Percentiles rank a stretch among this genome's conserved stretches.
Conservation (phyloP, 2,113 vertebrate genomes). For the Ophthalmolycus amberensis region DNA sequence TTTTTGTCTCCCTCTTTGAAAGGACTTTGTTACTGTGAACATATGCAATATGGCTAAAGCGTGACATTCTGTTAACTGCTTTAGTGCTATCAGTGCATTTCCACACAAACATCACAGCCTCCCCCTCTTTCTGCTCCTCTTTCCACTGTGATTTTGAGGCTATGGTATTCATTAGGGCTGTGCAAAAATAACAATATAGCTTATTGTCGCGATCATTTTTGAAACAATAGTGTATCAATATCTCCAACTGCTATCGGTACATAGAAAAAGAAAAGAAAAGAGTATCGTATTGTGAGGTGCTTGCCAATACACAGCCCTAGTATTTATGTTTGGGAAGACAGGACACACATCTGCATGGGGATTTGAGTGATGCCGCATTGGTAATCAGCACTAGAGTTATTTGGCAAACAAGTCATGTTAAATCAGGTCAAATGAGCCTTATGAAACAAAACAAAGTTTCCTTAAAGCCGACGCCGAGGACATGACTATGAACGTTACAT, state of each 20-base stretch:
- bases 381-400: neutral
- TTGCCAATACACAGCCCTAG: neutral
- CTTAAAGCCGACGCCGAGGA: neutral
- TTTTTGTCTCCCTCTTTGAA: slow-evolving; percentile 1
- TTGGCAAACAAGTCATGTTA: slow-evolving; percentile 32
- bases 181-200: no score
- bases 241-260: neutral
- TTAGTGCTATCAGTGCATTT: slow-evolving; percentile 36
- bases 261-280: neutral
- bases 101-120: slow-evolving; percentile 42
- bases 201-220: no score
- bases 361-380: slow-evolving; percentile 28
- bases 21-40: slow-evolving; percentile 16
- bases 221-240: no score
- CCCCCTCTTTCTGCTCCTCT: slow-evolving; percentile 4
- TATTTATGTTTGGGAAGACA: slow-evolving; percentile 18
- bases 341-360: slow-evolving; percentile 13
- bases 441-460: slow-evolving; percentile 50
- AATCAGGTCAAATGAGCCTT: slow-evolving; percentile 49
- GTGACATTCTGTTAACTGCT: slow-evolving; percentile 10
- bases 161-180: neutral
- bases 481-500: slow-evolving; percentile 30
- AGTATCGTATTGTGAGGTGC: neutral
- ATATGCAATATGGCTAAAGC: slow-evolving; percentile 2
- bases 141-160: neutral